Evolutionary conservation across 2,113 vertebrate species (phyloP).

Genomic region (Melanerpes aurifrons): DNA sequence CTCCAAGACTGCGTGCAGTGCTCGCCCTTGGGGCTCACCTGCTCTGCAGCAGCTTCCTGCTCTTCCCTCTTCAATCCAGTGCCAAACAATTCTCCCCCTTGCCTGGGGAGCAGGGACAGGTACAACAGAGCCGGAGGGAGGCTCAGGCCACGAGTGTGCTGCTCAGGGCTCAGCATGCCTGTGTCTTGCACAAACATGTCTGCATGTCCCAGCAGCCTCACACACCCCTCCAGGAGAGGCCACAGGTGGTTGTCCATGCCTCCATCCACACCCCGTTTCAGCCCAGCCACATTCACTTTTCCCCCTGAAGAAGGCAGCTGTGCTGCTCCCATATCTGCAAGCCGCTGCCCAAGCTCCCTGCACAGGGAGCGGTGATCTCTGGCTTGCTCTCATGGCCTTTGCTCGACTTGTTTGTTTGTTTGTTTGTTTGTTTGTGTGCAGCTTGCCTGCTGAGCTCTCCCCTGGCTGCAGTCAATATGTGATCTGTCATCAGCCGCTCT

Average conservation of each 20-base stretch:
- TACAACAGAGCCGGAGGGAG: background rate
- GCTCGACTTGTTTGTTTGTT: slow-evolving; percentile 63
- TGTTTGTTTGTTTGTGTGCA: background rate
- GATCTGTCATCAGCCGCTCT: background rate
- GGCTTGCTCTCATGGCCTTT: background rate
- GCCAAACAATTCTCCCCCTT: background rate
- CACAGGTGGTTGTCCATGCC: rapidly evolving
- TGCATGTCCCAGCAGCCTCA: background rate
- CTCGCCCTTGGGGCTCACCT: background rate
- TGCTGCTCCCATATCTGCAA: background rate
- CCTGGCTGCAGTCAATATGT: background rate
- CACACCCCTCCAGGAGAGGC: background rate
- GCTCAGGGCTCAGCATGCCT: rapidly evolving
- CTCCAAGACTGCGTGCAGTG: rapidly evolving
- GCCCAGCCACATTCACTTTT: rapidly evolving
- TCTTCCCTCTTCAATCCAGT: background rate
- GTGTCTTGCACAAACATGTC: rapidly evolving
- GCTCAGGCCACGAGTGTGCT: rapidly evolving
- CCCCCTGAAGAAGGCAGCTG: background rate
- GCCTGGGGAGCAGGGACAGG: rapidly evolving
- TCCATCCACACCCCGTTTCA: background rate
- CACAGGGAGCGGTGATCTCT: background rate
- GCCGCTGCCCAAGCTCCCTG: background rate
- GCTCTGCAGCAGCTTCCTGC: background rate
- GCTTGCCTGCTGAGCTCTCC: slow-evolving; percentile 67